phyloP scores from a whole-genome alignment of 1,140 invertebrate species.

The Magallana gigas region DNA sequence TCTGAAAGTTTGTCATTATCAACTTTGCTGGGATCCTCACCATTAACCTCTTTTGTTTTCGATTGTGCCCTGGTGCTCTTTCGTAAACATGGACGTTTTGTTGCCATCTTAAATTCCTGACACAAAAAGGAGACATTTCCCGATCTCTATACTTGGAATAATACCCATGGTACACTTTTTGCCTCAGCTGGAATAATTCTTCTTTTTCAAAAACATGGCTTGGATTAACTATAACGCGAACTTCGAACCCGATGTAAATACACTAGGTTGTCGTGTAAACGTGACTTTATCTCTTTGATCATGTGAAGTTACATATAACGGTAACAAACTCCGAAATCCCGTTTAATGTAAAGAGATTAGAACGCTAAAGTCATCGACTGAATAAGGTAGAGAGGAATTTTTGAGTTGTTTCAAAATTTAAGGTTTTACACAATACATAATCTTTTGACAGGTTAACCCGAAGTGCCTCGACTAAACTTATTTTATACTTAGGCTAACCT shows the following conservation, averaged over 20 bases:
- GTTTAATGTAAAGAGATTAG: too few species aligned
- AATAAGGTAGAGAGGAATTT: too few species aligned
- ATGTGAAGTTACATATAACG: too few species aligned
- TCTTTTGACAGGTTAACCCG: too few species aligned
- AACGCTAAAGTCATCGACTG: too few species aligned
- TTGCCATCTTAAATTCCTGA: neutral
- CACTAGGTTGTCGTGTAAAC: too few species aligned
- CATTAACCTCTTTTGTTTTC: neutral
- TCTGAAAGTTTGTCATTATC: neutral
- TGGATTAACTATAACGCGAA: neutral
- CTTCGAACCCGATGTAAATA: conserved; percentile 5
- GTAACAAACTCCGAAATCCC: too few species aligned
- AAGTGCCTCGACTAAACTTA: too few species aligned
- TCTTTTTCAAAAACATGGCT: neutral
- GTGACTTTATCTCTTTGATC: too few species aligned
- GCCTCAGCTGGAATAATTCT: neutral
- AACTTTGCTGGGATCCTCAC: neutral
- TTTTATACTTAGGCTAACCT: too few species aligned
- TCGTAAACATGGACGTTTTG: neutral
- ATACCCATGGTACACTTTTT: neutral
- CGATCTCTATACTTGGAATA: neutral
- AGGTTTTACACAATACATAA: too few species aligned
- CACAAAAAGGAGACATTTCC: neutral
- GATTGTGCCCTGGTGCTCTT: neutral
- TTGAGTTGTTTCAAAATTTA: too few species aligned